phyloP scores from a whole-genome alignment of 1,140 invertebrate species.

The Muscidifurax raptorellus region DNA sequence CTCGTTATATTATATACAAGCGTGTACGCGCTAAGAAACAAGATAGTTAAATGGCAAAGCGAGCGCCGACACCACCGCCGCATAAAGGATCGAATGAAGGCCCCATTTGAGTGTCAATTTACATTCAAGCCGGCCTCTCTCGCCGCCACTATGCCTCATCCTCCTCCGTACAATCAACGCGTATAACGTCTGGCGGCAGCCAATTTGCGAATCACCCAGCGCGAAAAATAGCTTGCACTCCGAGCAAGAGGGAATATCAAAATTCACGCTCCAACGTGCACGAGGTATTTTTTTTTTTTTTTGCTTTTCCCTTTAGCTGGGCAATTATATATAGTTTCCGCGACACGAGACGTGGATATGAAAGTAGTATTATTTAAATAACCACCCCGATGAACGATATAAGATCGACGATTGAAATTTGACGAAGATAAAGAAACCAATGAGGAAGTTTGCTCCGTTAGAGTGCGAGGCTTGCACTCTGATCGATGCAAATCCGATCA shows the following conservation, averaged over 20 bases:
- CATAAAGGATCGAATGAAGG: slow-evolving; percentile 33
- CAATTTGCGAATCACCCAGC: slow-evolving; percentile 17
- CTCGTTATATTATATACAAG: neutral
- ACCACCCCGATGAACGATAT: neutral
- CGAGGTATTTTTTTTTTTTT: neutral
- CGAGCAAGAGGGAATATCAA: neutral
- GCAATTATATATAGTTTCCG: too few species aligned
- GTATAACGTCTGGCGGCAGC: neutral
- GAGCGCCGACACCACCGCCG: neutral
- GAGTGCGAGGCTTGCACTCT: neutral
- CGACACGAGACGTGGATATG: too few species aligned
- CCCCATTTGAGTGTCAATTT: slow-evolving; percentile 43
- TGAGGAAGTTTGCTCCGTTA: neutral
- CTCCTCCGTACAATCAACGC: neutral
- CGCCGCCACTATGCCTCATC: neutral
- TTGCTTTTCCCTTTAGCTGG: too few species aligned
- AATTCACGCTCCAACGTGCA: neutral
- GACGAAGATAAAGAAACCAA: neutral
- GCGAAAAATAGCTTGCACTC: neutral
- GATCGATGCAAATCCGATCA: neutral
- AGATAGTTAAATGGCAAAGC: slow-evolving; percentile 23
- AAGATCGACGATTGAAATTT: neutral
- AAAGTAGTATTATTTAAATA: too few species aligned
- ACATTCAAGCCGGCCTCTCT: slow-evolving; percentile 30
- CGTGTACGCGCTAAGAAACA: slow-evolving; percentile 9